These are phyloP conservation scores for Amphibalanus amphitrite DNA, from an alignment of 1,140 invertebrate species.

Conservation along the genomic window DNA sequence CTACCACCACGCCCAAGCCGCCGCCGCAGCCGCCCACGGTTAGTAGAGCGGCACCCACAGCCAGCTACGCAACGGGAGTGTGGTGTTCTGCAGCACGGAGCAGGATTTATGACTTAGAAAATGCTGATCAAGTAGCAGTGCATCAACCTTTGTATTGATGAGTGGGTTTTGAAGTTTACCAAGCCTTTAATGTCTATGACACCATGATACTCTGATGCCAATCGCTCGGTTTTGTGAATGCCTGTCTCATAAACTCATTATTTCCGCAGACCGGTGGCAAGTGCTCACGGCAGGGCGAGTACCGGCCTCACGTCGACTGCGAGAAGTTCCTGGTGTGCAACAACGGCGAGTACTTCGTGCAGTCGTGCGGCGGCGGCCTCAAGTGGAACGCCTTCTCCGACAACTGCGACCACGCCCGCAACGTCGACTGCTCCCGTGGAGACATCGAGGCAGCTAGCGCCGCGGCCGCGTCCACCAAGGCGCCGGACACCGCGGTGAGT, in stretches of 20 bases:
- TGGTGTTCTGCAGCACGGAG: too few relatives aligned
- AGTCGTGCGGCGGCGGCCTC: neutral
- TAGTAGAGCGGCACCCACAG: too few relatives aligned
- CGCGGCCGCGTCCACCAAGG: too few relatives aligned
- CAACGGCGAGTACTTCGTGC: neutral
- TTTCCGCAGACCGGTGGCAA: neutral
- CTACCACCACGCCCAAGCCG: neutral
- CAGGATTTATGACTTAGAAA: too few relatives aligned
- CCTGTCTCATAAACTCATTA: too few relatives aligned
- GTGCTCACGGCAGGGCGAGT: neutral
- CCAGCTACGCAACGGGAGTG: too few relatives aligned
- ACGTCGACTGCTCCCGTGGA: neutral
- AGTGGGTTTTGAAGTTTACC: too few relatives aligned
- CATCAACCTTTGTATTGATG: too few relatives aligned
- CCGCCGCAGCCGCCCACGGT: neutral
- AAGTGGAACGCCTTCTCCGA: neutral
- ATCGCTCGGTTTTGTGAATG: too few relatives aligned
- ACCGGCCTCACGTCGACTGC: neutral
- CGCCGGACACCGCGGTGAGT: neutral
- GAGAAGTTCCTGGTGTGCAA: neutral
- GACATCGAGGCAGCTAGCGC: neutral
- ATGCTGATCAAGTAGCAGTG: too few relatives aligned
- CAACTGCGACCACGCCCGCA: neutral
- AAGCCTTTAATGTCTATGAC: too few relatives aligned
- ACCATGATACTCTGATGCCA: too few relatives aligned